Evolutionary conservation across 1,140 invertebrate species (phyloP).

Genomic region (Platyscapa corneri): DNA sequence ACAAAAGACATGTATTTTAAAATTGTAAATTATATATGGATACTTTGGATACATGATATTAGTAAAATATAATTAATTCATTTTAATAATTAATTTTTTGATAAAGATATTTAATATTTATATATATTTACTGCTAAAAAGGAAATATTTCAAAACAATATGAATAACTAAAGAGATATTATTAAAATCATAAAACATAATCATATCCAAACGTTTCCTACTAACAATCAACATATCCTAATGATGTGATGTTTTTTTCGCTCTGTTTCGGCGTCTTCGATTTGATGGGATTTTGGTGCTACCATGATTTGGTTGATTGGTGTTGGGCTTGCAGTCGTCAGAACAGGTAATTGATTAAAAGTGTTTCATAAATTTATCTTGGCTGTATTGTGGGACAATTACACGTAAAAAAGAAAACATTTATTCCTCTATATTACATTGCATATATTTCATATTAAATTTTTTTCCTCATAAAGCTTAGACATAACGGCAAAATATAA

Average conservation of each 20-base stretch:
- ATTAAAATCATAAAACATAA: conserved; percentile 24
- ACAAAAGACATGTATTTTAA: conserved; percentile 28
- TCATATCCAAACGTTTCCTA: conserved; percentile 55
- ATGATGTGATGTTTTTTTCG: conserved; percentile 69
- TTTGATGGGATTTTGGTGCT: conserved; percentile 65
- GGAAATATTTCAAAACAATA: not conserved
- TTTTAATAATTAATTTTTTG: too few relatives aligned
- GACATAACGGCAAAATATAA: not conserved
- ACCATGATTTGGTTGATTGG: conserved; percentile 69
- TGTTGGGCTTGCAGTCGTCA: conserved; percentile 73
- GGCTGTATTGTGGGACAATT: conserved; percentile 29
- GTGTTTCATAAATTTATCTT: conserved; percentile 53
- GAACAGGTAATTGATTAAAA: conserved; percentile 68
- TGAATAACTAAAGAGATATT: not conserved
- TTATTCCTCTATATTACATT: conserved; percentile 26
- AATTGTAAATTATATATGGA: conserved; percentile 14
- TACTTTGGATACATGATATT: conserved; percentile 36
- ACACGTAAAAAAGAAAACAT: conserved; percentile 18
- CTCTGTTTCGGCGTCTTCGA: conserved; percentile 68
- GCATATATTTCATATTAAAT: not conserved
- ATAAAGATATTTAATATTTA: too few relatives aligned
- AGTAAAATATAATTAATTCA: too few relatives aligned
- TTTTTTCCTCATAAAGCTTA: not conserved
- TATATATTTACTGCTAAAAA: too few relatives aligned
- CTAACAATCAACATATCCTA: conserved; percentile 66